These are phyloP conservation scores for Micronycteris hirsuta DNA, from an alignment of 2,113 vertebrate species.

Conservation along the genomic window DNA sequence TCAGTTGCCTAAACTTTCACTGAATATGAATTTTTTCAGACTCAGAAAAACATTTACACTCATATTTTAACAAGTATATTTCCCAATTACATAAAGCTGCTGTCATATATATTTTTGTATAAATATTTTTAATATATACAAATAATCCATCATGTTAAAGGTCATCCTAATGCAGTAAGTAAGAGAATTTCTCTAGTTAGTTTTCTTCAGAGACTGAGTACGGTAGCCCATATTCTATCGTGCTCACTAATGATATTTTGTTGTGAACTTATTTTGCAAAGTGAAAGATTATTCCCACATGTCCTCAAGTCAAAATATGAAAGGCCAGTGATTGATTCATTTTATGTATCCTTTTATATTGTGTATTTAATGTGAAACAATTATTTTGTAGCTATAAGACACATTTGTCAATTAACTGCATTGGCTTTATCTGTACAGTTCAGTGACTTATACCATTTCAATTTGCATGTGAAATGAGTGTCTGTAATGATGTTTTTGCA, in stretches of 20 bases:
- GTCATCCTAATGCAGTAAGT: not conserved
- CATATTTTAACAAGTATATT: not conserved
- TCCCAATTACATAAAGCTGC: constrained; percentile 1
- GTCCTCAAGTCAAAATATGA: constrained; percentile 27
- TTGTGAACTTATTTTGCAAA: not conserved
- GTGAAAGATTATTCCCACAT: constrained; percentile 5
- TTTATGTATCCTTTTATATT: constrained; percentile 29
- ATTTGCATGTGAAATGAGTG: constrained; percentile 49
- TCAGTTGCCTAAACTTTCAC: not conserved
- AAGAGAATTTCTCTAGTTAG: not conserved
- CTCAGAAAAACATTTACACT: not conserved
- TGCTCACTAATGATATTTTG: not conserved
- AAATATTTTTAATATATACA: constrained; percentile 3
- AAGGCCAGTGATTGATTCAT: not conserved
- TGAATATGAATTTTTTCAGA: constrained; percentile 19
- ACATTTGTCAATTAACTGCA: constrained; percentile 48
- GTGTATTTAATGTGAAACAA: constrained; percentile 18
- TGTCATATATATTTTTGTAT: constrained; percentile 23
- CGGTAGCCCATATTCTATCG: not conserved
- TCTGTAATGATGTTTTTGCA: constrained; percentile 26
- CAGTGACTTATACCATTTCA: constrained; percentile 45
- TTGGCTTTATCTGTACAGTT: constrained; percentile 48
- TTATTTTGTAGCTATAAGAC: constrained; percentile 35
- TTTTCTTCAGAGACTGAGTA: not conserved
- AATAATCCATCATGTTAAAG: constrained; percentile 29